phyloP scores from a whole-genome alignment of 2,113 vertebrate species.

The Abramis brama region DNA sequence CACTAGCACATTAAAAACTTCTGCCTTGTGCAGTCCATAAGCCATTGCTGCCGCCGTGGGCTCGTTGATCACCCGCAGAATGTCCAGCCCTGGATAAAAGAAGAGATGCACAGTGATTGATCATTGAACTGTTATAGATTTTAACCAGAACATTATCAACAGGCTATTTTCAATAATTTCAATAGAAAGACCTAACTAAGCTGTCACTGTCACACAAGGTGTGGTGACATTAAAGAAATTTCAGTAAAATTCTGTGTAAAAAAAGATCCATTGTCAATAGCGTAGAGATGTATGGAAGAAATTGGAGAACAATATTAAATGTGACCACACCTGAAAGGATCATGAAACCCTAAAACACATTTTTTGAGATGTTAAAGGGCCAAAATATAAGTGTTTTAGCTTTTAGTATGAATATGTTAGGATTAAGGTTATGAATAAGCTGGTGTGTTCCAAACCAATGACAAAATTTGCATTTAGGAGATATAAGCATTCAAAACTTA shows the following conservation, averaged over 20 bases:
- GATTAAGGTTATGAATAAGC: too few relatives aligned
- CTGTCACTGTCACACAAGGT: neutral
- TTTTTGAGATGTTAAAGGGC: too few relatives aligned
- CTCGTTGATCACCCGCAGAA: conserved; percentile 93
- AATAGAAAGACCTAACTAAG: neutral
- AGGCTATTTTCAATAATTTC: neutral
- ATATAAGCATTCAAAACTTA: too few relatives aligned
- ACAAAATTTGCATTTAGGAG: too few relatives aligned
- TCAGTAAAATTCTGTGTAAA: neutral
- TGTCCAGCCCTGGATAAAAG: conserved; percentile 79
- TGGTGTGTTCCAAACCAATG: too few relatives aligned
- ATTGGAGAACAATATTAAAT: too few relatives aligned
- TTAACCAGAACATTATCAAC: neutral
- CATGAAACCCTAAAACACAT: too few relatives aligned
- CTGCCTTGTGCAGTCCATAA: conserved; percentile 93
- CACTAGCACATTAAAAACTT: conserved; percentile 93
- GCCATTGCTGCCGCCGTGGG: conserved; percentile 98
- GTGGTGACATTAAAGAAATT: neutral
- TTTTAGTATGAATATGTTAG: too few relatives aligned
- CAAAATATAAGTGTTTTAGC: too few relatives aligned
- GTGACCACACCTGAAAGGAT: too few relatives aligned
- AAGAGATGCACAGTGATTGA: neutral
- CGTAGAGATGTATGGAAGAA: neutral
- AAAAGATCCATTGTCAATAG: neutral
- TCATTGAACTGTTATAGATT: neutral